phyloP scores from a whole-genome alignment of 2,888 invertebrate species.

The Volucella bombylans region DNA sequence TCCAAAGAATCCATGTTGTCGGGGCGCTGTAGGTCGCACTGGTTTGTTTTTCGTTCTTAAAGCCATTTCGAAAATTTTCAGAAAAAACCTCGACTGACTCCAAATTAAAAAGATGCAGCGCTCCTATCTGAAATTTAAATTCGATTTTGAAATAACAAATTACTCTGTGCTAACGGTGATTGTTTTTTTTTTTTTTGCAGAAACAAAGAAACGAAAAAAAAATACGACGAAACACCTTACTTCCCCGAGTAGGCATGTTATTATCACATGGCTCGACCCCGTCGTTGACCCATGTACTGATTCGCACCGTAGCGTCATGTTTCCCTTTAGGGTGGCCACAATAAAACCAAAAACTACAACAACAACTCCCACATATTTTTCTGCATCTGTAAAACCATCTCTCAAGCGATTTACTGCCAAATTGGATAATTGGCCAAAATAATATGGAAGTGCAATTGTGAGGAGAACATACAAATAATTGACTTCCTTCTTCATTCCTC shows the following conservation, averaged over 20 bases:
- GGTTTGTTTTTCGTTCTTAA: constrained; percentile 75
- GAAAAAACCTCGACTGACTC: background rate
- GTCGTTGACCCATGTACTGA: constrained; percentile 66
- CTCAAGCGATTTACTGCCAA: constrained; percentile 48
- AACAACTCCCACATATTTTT: constrained; percentile 27
- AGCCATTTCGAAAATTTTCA: constrained; percentile 28
- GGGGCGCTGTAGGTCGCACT: constrained; percentile 78
- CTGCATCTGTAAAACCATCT: constrained; percentile 14
- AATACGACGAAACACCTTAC: constrained; percentile 33
- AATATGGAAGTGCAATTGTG: constrained; percentile 64
- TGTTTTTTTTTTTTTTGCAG: background rate
- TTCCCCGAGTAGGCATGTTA: constrained; percentile 54
- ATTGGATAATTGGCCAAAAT: constrained; percentile 71
- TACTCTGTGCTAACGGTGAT: constrained; percentile 46
- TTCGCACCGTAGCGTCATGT: constrained; percentile 64
- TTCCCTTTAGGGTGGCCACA: constrained; percentile 46
- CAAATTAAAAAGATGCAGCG: constrained; percentile 1
- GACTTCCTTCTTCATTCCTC: constrained; percentile 62
- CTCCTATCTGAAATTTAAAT: background rate
- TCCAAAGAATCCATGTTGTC: constrained; percentile 81
- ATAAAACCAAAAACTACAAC: background rate
- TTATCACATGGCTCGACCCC: constrained; percentile 56
- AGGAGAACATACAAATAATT: constrained; percentile 64
- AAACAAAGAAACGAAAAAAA: background rate
- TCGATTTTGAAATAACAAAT: constrained; percentile 56